Conservation (phyloP, 1,140 invertebrate genomes). For the Atta cephalotes region DNA sequence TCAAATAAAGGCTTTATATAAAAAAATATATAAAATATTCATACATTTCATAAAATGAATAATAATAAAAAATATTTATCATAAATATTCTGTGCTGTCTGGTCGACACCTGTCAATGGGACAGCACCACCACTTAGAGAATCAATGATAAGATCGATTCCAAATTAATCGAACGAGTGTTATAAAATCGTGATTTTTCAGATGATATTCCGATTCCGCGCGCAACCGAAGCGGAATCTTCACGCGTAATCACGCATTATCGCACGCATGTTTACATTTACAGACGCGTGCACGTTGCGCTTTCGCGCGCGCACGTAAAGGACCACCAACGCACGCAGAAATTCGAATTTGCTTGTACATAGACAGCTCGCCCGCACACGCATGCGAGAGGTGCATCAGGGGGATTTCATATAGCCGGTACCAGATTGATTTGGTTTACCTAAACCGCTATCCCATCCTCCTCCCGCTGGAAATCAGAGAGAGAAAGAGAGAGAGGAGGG, state of each 20-base stretch:
- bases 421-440: conserved; percentile 74
- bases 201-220: neutral
- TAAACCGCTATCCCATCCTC: conserved; percentile 46
- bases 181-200: neutral
- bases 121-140: neutral
- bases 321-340: conserved; percentile 13
- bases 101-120: neutral
- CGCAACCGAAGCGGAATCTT: neutral
- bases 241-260: conserved; percentile 17
- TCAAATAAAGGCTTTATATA: too few species aligned
- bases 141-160: neutral
- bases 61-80: too few species aligned
- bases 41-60: too few species aligned
- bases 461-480: neutral
- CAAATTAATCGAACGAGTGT: neutral
- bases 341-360: neutral
- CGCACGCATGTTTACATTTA: conserved; percentile 26
- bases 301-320: conserved; percentile 2
- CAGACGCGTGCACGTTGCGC: neutral
- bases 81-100: too few species aligned
- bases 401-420: conserved; percentile 66
- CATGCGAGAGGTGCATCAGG: conserved; percentile 22
- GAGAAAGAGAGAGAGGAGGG: conserved; percentile 21
- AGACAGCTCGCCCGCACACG: neutral
- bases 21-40: too few species aligned